phyloP scores from a whole-genome alignment of 2,888 invertebrate genomes.

The Drosophila siamana region DNA sequence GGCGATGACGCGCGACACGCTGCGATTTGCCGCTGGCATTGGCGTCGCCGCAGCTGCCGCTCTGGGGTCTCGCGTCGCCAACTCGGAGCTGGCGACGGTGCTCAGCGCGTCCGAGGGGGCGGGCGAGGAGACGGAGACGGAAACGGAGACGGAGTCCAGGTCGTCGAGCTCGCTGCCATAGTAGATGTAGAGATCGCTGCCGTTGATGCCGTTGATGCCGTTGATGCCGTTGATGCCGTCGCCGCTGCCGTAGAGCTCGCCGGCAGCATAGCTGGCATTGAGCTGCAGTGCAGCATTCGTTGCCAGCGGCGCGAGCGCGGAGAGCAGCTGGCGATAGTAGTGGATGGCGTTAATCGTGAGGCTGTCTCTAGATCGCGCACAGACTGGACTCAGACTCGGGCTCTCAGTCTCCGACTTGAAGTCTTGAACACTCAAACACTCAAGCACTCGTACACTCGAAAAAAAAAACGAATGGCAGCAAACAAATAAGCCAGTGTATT shows the following conservation, averaged over 20 bases:
- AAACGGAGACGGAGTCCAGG: not conserved
- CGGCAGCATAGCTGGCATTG: conserved; percentile 55
- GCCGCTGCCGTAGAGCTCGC: conserved; percentile 30
- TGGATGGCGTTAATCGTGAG: conserved; percentile 60
- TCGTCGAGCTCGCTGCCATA: conserved; percentile 16
- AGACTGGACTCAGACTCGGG: not conserved
- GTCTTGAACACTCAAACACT: conserved; percentile 13
- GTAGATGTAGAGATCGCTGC: conserved; percentile 12
- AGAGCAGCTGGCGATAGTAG: conserved; percentile 57
- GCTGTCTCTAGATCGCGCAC: conserved; percentile 51
- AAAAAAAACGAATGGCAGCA: conserved; percentile 31
- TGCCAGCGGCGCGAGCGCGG: conserved; percentile 56
- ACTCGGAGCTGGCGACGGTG: not conserved
- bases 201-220: conserved; percentile 37
- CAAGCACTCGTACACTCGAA: conserved; percentile 20
- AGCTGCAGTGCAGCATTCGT: conserved; percentile 55
- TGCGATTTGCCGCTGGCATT: conserved; percentile 36
- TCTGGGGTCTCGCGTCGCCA: too few species aligned
- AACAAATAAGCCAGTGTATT: not conserved
- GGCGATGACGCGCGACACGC: conserved; percentile 47
- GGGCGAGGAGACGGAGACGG: not conserved
- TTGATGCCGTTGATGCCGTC: conserved; percentile 24
- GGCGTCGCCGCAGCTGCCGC: conserved; percentile 3
- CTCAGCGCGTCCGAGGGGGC: not conserved
- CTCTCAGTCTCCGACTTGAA: conserved; percentile 6